Base-by-base conservation (phyloP, 1,140 invertebrate species). In the Heterodera schachtii region DNA sequence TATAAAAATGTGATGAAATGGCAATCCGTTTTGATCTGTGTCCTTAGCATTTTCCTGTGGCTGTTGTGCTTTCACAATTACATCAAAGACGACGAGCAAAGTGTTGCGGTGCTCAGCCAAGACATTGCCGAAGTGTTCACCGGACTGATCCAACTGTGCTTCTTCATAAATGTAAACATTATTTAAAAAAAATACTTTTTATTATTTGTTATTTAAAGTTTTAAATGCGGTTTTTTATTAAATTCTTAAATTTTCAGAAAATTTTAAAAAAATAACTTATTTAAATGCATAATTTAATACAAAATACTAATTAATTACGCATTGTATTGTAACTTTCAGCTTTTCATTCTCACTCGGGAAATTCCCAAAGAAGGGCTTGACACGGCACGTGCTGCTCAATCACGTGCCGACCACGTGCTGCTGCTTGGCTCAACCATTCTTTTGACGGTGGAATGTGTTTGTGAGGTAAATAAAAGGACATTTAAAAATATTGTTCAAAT, bases 401-500 rank as follows among this genome's bases (percentile, higher is more conserved):
- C 77, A 47, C 57, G 31, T 66, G 77, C 21, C 47, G 77, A 78
- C 70, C 66, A 21, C 31, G 31, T 78, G 70, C 70, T 78, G 11
- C 52, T 78, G 6, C 7, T 78, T 46, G 77, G 77, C 21, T 78
- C 77, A 4, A 64, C 66, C 47, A 6, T 78, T 13, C 66, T 78
- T 69, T 64, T 78, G 4, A 47, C 77, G n/a, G 31, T 70, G 11
- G 77, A 78, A 69, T 78, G 77, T 69, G 70, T 78, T n/a, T 78
- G 77, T 47, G 77, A 78, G 57, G 57, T 64, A 64, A 16, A 13
- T 2, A 64, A 19, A 13, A 19, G 11, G 16, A 19, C 31, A 31
- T 31, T 52, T 9, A 52, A 9, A 52, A 52, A 52, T 52, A 3
- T 52, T 9, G 13, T 52, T 9, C 13, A 9, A 9, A 52, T 52